Evolutionary conservation across 2,113 vertebrate genomes (phyloP).

Genomic region (Dipodomys merriami): DNA sequence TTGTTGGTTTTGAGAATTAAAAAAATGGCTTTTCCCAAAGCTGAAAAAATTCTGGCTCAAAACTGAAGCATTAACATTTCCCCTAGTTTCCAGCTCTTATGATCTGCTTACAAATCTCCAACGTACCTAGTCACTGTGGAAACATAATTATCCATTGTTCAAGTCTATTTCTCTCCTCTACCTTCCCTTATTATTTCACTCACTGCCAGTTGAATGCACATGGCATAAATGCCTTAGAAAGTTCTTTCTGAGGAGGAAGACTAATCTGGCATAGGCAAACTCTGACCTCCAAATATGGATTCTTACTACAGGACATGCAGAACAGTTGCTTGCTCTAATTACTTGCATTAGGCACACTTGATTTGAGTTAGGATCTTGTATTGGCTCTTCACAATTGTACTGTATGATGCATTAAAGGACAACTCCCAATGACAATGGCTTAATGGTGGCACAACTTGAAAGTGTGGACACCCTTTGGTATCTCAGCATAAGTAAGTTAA

Average conservation of each 20-base stretch:
- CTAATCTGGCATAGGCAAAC: background rate
- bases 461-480: too few relatives aligned
- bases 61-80: background rate
- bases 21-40: slow-evolving; percentile 11
- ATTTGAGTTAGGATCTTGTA: background rate
- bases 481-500: background rate
- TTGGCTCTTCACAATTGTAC: background rate
- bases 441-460: background rate
- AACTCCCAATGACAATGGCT: background rate
- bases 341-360: background rate
- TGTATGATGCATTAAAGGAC: background rate
- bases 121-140: background rate
- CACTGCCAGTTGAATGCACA: too few relatives aligned
- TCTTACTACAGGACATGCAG: background rate
- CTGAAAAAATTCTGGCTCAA: background rate
- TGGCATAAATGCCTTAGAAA: background rate
- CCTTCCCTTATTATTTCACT: too few relatives aligned
- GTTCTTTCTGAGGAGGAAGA: background rate
- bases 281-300: background rate
- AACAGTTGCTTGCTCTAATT: background rate
- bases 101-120: background rate
- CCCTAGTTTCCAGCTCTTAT: background rate
- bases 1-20: background rate
- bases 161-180: background rate
- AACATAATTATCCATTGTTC: background rate